These are phyloP conservation scores for Troides oblongomaculatus DNA, from an alignment of 2,888 invertebrate genomes.

Conservation along the genomic window DNA sequence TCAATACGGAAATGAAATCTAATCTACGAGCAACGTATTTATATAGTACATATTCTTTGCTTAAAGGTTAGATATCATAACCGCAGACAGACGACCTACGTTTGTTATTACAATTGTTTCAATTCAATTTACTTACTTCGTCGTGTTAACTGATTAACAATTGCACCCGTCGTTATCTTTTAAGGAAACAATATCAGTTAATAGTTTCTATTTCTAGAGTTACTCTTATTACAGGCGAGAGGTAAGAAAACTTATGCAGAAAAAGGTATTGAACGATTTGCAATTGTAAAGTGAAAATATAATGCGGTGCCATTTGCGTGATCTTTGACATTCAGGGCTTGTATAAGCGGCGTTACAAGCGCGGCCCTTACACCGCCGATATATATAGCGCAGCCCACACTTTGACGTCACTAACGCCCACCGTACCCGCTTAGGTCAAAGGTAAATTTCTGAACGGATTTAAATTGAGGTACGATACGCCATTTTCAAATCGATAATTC, in stretches of 20 bases:
- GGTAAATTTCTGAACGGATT: slow-evolving; percentile 31
- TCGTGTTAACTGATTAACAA: background rate
- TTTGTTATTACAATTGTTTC: background rate
- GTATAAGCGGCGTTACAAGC: slow-evolving; percentile 31
- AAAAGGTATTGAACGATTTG: background rate
- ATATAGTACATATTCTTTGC: too few species aligned
- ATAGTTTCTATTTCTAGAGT: background rate
- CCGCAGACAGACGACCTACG: background rate
- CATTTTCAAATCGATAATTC: background rate
- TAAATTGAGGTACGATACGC: background rate
- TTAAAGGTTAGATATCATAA: too few species aligned
- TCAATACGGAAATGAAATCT: too few species aligned
- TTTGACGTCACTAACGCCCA: slow-evolving; percentile 49
- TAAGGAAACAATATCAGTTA: background rate
- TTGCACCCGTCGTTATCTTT: background rate
- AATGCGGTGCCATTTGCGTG: slow-evolving; percentile 3
- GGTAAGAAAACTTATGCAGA: background rate
- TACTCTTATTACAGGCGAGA: background rate
- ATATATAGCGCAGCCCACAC: slow-evolving; percentile 53
- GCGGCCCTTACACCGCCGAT: slow-evolving; percentile 43
- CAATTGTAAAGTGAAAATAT: slow-evolving; percentile 12
- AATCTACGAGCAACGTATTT: too few species aligned
- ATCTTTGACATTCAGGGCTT: slow-evolving; percentile 25
- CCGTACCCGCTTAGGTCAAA: slow-evolving; percentile 36
- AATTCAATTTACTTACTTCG: background rate